Evolutionary conservation across 2,797 vertebrate genomes (phyloP).

Genomic region (Siniperca undulata): DNA sequence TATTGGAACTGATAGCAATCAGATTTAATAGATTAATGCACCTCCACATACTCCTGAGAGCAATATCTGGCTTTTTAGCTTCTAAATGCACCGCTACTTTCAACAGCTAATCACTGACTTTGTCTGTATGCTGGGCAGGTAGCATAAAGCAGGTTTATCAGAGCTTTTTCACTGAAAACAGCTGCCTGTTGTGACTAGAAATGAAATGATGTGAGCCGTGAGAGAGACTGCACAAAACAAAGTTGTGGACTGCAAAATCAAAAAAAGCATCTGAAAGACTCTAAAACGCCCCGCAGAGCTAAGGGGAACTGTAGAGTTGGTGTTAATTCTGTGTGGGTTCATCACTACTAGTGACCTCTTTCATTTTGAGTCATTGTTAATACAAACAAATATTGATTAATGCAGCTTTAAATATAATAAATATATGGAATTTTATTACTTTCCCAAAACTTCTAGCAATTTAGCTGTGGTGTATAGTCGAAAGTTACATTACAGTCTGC

Average conservation of each 20-base stretch:
- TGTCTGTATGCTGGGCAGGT: too few relatives aligned
- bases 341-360: background rate
- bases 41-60: background rate
- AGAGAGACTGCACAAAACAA: background rate
- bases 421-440: background rate
- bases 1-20: background rate
- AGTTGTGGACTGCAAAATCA: background rate
- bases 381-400: too few relatives aligned
- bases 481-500: background rate
- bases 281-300: too few relatives aligned
- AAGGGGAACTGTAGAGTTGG: too few relatives aligned
- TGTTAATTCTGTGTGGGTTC: background rate
- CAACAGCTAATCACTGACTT: background rate
- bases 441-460: background rate
- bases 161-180: background rate
- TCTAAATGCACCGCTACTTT: background rate
- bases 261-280: too few relatives aligned
- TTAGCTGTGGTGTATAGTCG: background rate
- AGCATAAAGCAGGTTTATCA: background rate
- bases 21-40: background rate
- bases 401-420: background rate
- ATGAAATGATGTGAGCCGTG: background rate
- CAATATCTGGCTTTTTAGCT: background rate
- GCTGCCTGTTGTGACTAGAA: background rate
- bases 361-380: background rate